Conservation (phyloP, 2,113 vertebrate genomes). For the Sardina pilchardus region DNA sequence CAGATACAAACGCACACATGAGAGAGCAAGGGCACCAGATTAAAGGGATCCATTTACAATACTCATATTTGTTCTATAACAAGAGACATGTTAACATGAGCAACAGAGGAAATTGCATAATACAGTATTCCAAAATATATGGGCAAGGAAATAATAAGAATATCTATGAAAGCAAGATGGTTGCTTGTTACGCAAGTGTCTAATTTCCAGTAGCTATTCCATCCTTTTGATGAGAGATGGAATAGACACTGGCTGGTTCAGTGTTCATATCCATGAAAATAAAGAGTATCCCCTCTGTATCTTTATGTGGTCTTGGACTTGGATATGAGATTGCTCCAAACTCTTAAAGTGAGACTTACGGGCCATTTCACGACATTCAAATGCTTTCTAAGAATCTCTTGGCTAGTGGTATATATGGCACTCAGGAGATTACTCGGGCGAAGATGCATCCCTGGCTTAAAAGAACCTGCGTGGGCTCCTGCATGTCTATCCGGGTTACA, state of each 20-base stretch:
- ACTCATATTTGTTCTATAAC: not conserved
- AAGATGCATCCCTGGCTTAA: not conserved
- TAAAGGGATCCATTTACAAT: conserved; percentile 1
- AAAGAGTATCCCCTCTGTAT: not conserved
- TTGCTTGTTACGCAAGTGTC: not conserved
- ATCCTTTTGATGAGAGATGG: not conserved
- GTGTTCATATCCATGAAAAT: not conserved
- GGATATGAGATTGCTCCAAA: not conserved
- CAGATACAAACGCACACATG: conserved; percentile 26
- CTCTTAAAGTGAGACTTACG: not conserved
- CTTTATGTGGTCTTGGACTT: too few species aligned
- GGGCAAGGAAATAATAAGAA: not conserved
- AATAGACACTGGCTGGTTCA: not conserved
- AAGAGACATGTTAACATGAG: not conserved
- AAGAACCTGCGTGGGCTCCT: not conserved
- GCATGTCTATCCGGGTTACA: not conserved
- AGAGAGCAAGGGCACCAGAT: conserved; percentile 6
- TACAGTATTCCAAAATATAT: not conserved
- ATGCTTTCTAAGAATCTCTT: not conserved
- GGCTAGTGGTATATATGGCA: not conserved
- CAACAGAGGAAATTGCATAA: not conserved
- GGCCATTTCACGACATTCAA: not conserved
- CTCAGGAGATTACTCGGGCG: not conserved
- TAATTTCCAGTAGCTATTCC: not conserved
- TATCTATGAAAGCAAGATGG: not conserved